phyloP scores from a whole-genome alignment of 2,797 vertebrate species.

The Coracias cyanogaster region DNA sequence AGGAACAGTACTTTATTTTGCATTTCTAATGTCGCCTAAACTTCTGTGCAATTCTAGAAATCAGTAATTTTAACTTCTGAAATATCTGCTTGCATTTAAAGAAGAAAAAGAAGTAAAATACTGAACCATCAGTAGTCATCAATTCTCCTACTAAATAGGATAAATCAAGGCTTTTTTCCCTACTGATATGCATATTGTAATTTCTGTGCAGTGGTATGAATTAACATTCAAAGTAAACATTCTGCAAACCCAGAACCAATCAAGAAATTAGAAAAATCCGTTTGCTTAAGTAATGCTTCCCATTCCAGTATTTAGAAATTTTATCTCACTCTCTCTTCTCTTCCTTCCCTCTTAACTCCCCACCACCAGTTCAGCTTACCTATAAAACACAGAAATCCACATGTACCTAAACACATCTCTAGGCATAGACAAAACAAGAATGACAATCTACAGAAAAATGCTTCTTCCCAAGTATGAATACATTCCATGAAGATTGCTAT shows the following conservation, averaged over 20 bases:
- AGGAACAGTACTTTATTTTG: not conserved
- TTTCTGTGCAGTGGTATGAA: not conserved
- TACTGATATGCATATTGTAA: not conserved
- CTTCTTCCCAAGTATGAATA: not conserved
- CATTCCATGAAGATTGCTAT: not conserved
- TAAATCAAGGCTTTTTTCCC: not conserved
- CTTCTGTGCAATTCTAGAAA: not conserved
- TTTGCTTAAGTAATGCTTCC: constrained; percentile 44
- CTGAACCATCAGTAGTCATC: not conserved
- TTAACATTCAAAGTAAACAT: not conserved
- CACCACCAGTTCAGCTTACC: not conserved
- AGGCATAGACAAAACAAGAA: not conserved
- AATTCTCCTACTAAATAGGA: not conserved
- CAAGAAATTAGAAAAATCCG: constrained; percentile 64
- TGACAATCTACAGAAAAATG: constrained; percentile 10
- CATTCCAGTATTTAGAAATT: constrained; percentile 31
- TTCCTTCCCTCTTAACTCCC: not conserved
- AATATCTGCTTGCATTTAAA: not conserved
- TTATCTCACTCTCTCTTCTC: not conserved
- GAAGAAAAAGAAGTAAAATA: not conserved
- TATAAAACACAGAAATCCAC: not conserved
- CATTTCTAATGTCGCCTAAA: not conserved
- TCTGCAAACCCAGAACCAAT: constrained; percentile 52
- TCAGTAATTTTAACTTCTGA: not conserved
- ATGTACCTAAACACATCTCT: not conserved